phyloP scores from a whole-genome alignment of 2,113 vertebrate genomes.

The Chrysemys picta region DNA sequence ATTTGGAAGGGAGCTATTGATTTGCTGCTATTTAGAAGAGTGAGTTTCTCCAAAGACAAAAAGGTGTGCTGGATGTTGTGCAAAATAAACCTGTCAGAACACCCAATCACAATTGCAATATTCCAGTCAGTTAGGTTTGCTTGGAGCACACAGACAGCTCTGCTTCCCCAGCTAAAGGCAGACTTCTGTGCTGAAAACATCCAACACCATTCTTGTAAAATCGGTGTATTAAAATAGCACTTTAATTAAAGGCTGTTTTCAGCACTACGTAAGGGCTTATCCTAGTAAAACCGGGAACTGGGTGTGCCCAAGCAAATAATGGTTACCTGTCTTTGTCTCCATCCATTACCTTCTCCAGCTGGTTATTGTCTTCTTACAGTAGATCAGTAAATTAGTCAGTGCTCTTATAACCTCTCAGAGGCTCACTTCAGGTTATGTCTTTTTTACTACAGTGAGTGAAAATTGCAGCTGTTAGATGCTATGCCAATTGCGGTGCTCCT shows the following conservation, averaged over 20 bases:
- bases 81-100: neutral
- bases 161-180: neutral
- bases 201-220: neutral
- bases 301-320: constrained; percentile 41
- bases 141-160: neutral
- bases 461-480: constrained; percentile 57
- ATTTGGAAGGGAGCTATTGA: neutral
- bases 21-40: neutral
- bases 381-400: constrained; percentile 61
- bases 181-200: neutral
- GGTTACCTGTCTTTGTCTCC: constrained; percentile 55
- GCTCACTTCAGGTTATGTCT: constrained; percentile 49
- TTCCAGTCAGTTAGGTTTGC: neutral
- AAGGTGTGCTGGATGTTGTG: neutral
- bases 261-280: constrained; percentile 1
- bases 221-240: constrained; percentile 34
- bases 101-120: neutral
- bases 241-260: constrained; percentile 44
- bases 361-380: constrained; percentile 61
- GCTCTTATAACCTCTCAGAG: constrained; percentile 65
- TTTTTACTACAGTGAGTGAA: constrained; percentile 67
- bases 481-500: constrained; percentile 26
- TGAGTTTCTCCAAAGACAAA: neutral
- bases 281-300: neutral
- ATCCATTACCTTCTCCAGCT: constrained; percentile 64